phyloP scores from a whole-genome alignment of 2,797 vertebrate genomes.

The Euphonia xanthogaster region DNA sequence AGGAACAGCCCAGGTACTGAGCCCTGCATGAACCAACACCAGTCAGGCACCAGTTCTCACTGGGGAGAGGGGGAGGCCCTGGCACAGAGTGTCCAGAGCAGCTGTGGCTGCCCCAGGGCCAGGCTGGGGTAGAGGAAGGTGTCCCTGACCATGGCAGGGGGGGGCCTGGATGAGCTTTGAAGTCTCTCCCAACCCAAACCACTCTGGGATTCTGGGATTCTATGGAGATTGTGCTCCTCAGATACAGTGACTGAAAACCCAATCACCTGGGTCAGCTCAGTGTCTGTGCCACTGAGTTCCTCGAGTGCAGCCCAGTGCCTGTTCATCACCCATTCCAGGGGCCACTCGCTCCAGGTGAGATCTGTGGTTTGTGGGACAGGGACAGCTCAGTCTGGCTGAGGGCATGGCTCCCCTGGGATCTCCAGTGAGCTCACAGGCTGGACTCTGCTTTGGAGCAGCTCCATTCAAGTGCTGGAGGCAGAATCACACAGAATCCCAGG shows the following conservation, averaged over 20 bases:
- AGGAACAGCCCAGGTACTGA: not conserved
- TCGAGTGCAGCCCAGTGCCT: not conserved
- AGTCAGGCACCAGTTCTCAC: not conserved
- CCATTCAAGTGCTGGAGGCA: not conserved
- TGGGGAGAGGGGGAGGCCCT: not conserved
- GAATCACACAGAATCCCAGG: not conserved
- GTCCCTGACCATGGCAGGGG: not conserved
- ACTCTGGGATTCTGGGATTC: not conserved
- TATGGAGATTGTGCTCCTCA: not conserved
- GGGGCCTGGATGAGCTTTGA: not conserved
- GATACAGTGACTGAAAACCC: not conserved
- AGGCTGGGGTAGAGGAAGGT: fast-evolving
- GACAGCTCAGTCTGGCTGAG: not conserved
- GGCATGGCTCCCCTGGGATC: fast-evolving
- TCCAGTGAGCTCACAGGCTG: not conserved
- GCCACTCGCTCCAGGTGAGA: not conserved
- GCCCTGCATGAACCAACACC: not conserved
- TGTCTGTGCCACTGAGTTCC: not conserved
- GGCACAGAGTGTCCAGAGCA: not conserved
- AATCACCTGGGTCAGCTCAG: fast-evolving
- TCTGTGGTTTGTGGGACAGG: not conserved
- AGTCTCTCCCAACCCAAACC: not conserved
- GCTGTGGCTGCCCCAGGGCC: not conserved
- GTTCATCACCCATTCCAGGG: not conserved
- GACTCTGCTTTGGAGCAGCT: not conserved